phyloP scores from a whole-genome alignment of 2,113 vertebrate genomes.

The Notarius lentiginosus region DNA sequence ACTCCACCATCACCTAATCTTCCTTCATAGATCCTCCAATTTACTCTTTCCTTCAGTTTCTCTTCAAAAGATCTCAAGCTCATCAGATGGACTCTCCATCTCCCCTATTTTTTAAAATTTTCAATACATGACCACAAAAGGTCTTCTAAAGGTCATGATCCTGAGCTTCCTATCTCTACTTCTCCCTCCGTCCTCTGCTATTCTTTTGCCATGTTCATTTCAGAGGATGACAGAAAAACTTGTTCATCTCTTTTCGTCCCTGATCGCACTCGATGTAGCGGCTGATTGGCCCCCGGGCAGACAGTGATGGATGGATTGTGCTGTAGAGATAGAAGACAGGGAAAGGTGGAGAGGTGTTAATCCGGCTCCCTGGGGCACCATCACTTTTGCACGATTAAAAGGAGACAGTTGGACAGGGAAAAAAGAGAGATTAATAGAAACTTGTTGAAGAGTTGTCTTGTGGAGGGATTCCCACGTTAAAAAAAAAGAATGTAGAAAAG shows the following conservation, averaged over 20 bases:
- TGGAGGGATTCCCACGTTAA: slow-evolving; percentile 11
- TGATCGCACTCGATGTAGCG: background rate
- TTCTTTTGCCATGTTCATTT: slow-evolving; percentile 39
- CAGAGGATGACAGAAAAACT: slow-evolving; percentile 41
- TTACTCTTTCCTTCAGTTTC: slow-evolving; percentile 37
- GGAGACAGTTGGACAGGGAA: slow-evolving; percentile 28
- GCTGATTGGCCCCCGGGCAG: slow-evolving; percentile 41
- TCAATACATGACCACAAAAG: slow-evolving; percentile 41
- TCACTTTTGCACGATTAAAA: slow-evolving; percentile 47
- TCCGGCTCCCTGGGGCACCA: slow-evolving; percentile 36
- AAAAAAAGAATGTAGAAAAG: slow-evolving; percentile 18
- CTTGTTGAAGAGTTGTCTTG: slow-evolving; percentile 19
- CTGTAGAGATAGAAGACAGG: slow-evolving; percentile 24
- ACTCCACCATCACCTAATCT: slow-evolving; percentile 21
- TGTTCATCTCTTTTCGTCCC: slow-evolving; percentile 44
- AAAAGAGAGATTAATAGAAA: slow-evolving; percentile 37
- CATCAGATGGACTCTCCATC: slow-evolving; percentile 28
- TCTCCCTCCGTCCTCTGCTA: slow-evolving; percentile 31
- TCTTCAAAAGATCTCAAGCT: slow-evolving; percentile 48
- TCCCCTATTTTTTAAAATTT: slow-evolving; percentile 1
- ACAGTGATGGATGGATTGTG: slow-evolving; percentile 17
- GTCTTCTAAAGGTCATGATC: slow-evolving; percentile 27
- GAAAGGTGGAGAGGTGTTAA: slow-evolving; percentile 38
- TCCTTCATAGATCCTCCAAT: slow-evolving; percentile 42
- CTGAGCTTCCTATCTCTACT: slow-evolving; percentile 17